Conservation (phyloP, 2,797 vertebrate genomes). For the Myotis pilosus region DNA sequence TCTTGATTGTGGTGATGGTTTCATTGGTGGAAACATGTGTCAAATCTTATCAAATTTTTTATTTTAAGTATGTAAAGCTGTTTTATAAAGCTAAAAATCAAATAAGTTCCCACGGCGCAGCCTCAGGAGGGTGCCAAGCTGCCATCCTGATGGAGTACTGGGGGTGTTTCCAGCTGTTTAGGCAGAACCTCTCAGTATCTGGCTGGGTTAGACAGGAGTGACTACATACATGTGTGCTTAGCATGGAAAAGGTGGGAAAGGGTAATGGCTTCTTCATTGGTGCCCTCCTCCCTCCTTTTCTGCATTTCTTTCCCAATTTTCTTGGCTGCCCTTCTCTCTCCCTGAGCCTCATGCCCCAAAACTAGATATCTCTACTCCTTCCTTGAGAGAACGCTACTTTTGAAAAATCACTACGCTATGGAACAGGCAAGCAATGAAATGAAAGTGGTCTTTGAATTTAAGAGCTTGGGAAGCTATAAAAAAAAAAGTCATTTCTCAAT, state of each 20-base stretch:
- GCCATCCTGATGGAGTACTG: neutral
- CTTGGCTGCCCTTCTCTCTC: neutral
- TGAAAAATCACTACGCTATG: neutral
- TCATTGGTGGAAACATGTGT: neutral
- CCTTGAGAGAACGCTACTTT: neutral
- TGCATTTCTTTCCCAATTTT: neutral
- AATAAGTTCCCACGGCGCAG: neutral
- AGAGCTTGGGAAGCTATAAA: neutral
- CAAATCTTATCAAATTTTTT: neutral
- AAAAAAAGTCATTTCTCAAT: neutral
- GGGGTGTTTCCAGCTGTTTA: conserved; percentile 16
- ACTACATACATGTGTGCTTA: neutral
- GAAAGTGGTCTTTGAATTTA: neutral
- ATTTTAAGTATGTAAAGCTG: neutral
- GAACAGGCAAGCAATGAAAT: neutral
- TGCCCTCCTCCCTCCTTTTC: neutral
- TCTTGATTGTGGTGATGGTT: neutral
- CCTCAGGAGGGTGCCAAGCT: too few relatives aligned
- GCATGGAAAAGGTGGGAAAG: neutral
- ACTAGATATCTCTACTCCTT: neutral
- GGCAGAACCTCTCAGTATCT: neutral
- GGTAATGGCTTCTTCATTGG: neutral
- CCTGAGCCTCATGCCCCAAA: neutral
- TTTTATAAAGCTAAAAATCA: neutral
- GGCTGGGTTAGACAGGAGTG: neutral